phyloP scores from a whole-genome alignment of 2,113 vertebrate species.

The Butastur rufipennis region DNA sequence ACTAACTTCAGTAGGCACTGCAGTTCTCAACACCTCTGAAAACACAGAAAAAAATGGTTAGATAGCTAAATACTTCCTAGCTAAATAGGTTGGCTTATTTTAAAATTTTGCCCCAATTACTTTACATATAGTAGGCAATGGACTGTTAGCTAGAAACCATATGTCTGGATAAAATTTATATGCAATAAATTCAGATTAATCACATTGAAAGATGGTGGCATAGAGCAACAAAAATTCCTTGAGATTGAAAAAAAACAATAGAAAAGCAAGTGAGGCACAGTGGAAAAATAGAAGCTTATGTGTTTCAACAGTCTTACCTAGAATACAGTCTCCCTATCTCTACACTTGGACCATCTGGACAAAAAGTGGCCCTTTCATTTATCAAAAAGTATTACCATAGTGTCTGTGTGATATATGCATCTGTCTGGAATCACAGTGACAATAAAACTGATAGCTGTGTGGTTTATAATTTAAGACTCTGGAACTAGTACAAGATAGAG shows the following conservation, averaged over 20 bases:
- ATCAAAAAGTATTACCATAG: neutral
- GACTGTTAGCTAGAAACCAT: neutral
- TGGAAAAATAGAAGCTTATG: neutral
- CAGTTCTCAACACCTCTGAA: neutral
- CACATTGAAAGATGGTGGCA: neutral
- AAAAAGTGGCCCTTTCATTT: neutral
- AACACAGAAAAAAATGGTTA: neutral
- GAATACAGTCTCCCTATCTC: neutral
- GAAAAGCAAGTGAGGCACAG: neutral
- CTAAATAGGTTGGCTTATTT: neutral
- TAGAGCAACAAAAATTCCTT: neutral
- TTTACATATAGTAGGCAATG: neutral
- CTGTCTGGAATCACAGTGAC: neutral
- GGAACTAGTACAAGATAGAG: conserved; percentile 1
- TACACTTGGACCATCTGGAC: rapidly evolving
- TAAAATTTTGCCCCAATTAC: neutral
- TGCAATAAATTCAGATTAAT: neutral
- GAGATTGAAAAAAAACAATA: neutral
- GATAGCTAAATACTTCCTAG: neutral
- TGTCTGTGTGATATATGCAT: neutral
- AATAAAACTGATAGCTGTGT: neutral
- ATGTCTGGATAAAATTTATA: neutral
- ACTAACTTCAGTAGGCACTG: neutral
- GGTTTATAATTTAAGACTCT: conserved; percentile 27
- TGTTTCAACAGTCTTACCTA: neutral